Evolutionary conservation across 2,113 vertebrate species (phyloP), one percentile per base, ranked within the genome.

Genomic region (Carassius gibelio): DNA sequence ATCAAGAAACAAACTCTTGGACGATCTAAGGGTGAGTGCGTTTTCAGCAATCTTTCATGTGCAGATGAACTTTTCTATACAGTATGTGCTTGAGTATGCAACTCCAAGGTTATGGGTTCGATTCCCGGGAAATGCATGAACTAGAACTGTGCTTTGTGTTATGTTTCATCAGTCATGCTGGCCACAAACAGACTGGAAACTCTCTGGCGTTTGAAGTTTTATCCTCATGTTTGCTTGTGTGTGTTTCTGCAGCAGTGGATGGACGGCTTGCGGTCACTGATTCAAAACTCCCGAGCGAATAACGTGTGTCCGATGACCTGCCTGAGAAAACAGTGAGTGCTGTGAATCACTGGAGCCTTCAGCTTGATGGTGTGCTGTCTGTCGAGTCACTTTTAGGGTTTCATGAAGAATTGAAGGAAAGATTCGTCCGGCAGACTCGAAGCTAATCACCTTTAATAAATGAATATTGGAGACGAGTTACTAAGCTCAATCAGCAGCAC

Each of bases 291-390:
- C 83, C 97, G 97, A 92, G 97, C 98, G 89, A 99, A 99, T 95
- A 99, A 97, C 2, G 97, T 99, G 90, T 98, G 97, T 91, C 98
- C 97, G 5, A 99, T 98, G 97, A 99, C 98, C 1, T 99, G 97
- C 93, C 96, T 99, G 87, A 98, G 97, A 91, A 99, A 99, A 94
- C 97, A 99, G 98, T 99, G 93, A 98, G 97, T 95, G 68, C 19
- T 9, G 0, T n/a, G 9, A n/a, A 61, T 34, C 6, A 17, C 14
- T 68, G 14, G 26, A 17, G 30, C 26, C 0, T 3, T 38, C 17
- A 69, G 66, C 30, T n/a, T 4, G 15, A 15, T 69, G 19, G 36
- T 34, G 30, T 34, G 13, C 30, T 69, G 66, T 23, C n/a, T 5
- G 61, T 19, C 26, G 30, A 66, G 26, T 52, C 50, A 52, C 36